Conservation (phyloP, 1,140 invertebrate genomes). For the Ladona fulva region DNA sequence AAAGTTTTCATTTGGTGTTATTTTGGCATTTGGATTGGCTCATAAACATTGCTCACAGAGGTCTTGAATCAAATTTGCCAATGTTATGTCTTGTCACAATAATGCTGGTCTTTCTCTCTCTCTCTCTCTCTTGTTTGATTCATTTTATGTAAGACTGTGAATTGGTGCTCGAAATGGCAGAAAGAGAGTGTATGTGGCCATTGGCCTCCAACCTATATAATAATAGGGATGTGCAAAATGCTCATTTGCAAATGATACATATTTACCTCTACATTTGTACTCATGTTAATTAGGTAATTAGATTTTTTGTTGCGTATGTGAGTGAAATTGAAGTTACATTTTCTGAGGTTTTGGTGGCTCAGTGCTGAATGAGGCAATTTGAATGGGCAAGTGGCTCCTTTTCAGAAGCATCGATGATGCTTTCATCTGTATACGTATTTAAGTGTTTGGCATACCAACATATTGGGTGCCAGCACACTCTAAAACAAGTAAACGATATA, state of each 20-base stretch:
- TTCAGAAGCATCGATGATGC: background rate
- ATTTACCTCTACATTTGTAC: conserved; percentile 10
- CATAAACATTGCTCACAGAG: conserved; percentile 1
- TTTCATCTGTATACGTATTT: conserved; percentile 7
- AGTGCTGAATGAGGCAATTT: background rate
- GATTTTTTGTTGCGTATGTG: background rate
- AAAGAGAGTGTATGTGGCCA: background rate
- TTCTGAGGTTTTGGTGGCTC: background rate
- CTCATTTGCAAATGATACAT: conserved; percentile 10
- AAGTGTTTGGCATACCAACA: background rate
- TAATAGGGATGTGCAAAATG: background rate
- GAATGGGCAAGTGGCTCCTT: background rate
- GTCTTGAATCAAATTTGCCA: background rate
- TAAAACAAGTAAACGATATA: background rate
- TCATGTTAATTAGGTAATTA: conserved; percentile 5
- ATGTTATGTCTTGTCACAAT: background rate
- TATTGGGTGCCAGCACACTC: background rate
- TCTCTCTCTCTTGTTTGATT: background rate
- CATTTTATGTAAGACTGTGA: background rate
- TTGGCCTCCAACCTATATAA: background rate
- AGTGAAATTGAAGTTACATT: background rate
- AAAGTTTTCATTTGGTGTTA: background rate
- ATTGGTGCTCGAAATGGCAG: background rate
- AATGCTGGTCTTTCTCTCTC: background rate
- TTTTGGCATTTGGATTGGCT: background rate